Percentiles rank a stretch among this genome's conserved stretches.
Evolutionary conservation across 2,797 vertebrate genomes (phyloP).

Genomic region (Hafferia zeledoni): DNA sequence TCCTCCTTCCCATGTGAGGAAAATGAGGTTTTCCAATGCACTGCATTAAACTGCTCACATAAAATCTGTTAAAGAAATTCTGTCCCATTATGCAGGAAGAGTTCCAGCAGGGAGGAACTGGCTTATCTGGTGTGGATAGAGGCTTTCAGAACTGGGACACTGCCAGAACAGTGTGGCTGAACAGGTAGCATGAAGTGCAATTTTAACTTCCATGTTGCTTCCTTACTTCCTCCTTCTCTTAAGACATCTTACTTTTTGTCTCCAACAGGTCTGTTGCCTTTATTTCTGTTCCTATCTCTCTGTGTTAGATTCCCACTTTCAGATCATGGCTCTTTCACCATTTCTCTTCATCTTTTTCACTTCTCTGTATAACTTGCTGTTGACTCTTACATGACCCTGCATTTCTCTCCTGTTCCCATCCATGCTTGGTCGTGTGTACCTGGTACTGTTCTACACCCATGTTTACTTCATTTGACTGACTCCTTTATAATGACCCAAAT

Average conservation of each 20-base stretch:
- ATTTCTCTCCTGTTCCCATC: not conserved
- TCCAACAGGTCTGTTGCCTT: not conserved
- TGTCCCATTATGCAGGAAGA: not conserved
- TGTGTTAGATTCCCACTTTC: not conserved
- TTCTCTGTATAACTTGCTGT: not conserved
- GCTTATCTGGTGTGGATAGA: conserved; percentile 23
- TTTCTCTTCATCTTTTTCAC: not conserved
- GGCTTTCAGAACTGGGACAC: not conserved
- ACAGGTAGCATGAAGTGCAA: not conserved
- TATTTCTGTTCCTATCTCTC: not conserved
- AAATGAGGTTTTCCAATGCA: not conserved
- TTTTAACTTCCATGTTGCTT: not conserved
- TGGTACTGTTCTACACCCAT: not conserved
- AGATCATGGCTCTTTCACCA: not conserved
- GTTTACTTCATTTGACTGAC: not conserved
- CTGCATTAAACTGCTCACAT: not conserved
- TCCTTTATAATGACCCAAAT: not conserved
- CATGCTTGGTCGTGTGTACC: not conserved
- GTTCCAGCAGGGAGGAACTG: conserved; percentile 5
- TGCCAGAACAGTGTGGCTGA: not conserved
- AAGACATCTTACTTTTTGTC: not conserved
- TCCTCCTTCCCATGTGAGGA: not conserved
- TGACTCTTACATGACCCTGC: not conserved
- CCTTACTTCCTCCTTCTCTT: not conserved
- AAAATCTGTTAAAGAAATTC: conserved; percentile 32